Conservation (phyloP, 2,113 vertebrate genomes). For the Melanostigma gelatinosum region DNA sequence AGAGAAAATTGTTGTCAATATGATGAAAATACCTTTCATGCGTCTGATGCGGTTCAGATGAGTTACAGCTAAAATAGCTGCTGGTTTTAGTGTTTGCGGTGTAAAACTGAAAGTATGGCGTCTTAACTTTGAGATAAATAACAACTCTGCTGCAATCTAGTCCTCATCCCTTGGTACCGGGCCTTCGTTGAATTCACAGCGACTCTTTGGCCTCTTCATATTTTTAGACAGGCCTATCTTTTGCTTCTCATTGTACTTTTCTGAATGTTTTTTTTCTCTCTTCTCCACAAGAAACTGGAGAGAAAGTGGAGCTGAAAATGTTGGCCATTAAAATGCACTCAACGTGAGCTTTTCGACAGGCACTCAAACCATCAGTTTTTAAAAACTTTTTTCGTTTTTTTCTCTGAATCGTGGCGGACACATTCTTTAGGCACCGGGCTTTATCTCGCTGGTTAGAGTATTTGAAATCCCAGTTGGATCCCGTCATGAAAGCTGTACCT, state of each 20-base stretch:
- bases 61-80: not conserved
- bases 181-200: slow-evolving; percentile 1
- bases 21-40: not conserved
- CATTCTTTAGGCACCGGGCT: slow-evolving; percentile 71
- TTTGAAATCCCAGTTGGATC: slow-evolving; percentile 80
- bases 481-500: slow-evolving; percentile 76
- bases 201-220: slow-evolving; percentile 38
- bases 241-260: slow-evolving; percentile 42
- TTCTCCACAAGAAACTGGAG: slow-evolving; percentile 6
- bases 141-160: slow-evolving; percentile 13
- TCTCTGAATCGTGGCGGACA: slow-evolving; percentile 57
- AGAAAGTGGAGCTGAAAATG: slow-evolving; percentile 52
- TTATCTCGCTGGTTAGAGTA: slow-evolving; percentile 78
- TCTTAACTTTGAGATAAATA: slow-evolving; percentile 20
- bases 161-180: slow-evolving; percentile 9
- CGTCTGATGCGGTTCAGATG: not conserved
- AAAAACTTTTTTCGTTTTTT: slow-evolving; percentile 39
- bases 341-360: slow-evolving; percentile 71
- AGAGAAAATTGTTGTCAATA: not conserved
- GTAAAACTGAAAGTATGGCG: slow-evolving; percentile 10
- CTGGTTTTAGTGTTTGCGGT: not conserved
- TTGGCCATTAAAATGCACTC: slow-evolving; percentile 79
- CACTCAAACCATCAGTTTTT: slow-evolving; percentile 65
- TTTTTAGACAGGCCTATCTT: slow-evolving; percentile 38
- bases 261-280: slow-evolving; percentile 35